Evolutionary conservation across 1,140 invertebrate species (phyloP), one percentile per base, ranked within the genome.

Genomic region (Bilobella aurantiaca): DNA sequence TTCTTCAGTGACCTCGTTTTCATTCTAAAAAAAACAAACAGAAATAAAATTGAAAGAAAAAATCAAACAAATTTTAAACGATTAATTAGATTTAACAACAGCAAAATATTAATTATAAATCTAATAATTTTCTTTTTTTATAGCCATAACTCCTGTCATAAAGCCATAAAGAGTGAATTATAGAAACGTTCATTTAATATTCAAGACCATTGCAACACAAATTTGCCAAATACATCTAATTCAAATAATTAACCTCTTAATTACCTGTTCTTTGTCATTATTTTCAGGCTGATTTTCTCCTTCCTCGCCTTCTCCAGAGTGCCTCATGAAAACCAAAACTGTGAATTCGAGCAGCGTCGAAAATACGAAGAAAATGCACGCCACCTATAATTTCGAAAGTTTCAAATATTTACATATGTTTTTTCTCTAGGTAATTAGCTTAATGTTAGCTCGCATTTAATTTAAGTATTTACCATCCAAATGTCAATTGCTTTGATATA

Each of bases 361-460:
- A 75, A 87, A 87, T 23, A 87, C 85, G 76, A 88, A 87, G 42
- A 85, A 77, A 3, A 86, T 85, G 76, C 86, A 87, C 16, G 81
- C 83, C 73, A 86, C 80, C 86, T 85, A 87, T 28, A 86, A 82
- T 74, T 87, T 85, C 27, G 86, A 53, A 23, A 53, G 21, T n/a
- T n/a, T n/a, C n/a, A n/a, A n/a, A n/a, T n/a, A n/a, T n/a, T n/a
- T n/a, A n/a, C n/a, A n/a, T n/a, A n/a, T n/a, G n/a, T n/a, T n/a
- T n/a, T n/a, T n/a, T n/a, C n/a, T n/a, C n/a, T n/a, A n/a, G n/a
- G n/a, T n/a, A n/a, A n/a, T n/a, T n/a, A n/a, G n/a, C n/a, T n/a
- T n/a, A n/a, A n/a, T n/a, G n/a, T n/a, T n/a, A n/a, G n/a, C n/a
- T n/a, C n/a, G n/a, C n/a, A n/a, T n/a, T n/a, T n/a, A n/a, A n/a